These are phyloP conservation scores for Invenusta paracnida DNA, from an alignment of 2,888 invertebrate species.

Conservation along the genomic window DNA sequence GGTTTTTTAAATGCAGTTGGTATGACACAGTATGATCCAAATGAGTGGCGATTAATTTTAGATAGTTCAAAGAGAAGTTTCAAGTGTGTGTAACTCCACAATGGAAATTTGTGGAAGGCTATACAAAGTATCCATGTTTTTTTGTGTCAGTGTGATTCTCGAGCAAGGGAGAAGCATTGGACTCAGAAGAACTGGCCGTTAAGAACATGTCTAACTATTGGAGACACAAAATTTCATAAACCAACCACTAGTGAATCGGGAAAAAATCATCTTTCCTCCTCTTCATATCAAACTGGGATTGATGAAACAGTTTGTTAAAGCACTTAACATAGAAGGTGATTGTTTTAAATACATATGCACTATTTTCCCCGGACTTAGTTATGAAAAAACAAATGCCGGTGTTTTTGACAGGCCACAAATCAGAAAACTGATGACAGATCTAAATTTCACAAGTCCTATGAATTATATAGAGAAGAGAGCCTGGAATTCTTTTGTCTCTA, in stretches of 20 bases:
- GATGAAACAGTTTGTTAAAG: constrained; percentile 19
- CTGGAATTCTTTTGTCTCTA: constrained; percentile 45
- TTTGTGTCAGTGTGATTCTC: not conserved
- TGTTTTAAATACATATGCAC: constrained; percentile 45
- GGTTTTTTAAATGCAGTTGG: not conserved
- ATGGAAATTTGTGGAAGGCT: constrained; percentile 12
- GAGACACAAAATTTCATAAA: not conserved
- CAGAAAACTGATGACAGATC: constrained; percentile 34
- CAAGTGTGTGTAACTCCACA: constrained; percentile 25
- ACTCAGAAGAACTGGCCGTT: not conserved
- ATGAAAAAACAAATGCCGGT: constrained; percentile 45
- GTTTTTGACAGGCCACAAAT: constrained; percentile 45
- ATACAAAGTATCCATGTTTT: constrained; percentile 27
- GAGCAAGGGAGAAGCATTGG: constrained; percentile 11
- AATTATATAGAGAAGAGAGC: constrained; percentile 42
- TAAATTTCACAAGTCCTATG: constrained; percentile 43
- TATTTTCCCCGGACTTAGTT: constrained; percentile 44
- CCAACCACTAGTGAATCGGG: constrained; percentile 7
- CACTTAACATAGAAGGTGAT: constrained; percentile 39
- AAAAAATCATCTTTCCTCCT: constrained; percentile 19
- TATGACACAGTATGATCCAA: not conserved
- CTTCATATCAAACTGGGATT: constrained; percentile 10
- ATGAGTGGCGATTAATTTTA: constrained; percentile 25
- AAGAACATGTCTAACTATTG: constrained; percentile 1
- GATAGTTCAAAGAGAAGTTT: constrained; percentile 20